Conservation (phyloP, 2,888 invertebrate genomes). For the Panopea generosa region DNA sequence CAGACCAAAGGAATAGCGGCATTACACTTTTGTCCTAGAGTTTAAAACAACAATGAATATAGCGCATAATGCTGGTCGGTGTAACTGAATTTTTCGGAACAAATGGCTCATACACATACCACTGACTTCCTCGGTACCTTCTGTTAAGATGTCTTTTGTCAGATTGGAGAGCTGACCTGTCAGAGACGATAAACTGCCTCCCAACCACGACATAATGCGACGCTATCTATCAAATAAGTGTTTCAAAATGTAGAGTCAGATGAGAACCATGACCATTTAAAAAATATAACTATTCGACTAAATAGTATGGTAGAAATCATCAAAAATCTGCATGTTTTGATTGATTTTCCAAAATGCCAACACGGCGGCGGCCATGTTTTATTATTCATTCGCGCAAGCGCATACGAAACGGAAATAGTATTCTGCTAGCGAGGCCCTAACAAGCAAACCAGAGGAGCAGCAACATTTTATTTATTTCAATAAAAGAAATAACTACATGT, state of each 20-base stretch:
- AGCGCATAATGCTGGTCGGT: no score
- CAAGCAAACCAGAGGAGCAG: no score
- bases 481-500: no score
- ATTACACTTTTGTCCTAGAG: no score
- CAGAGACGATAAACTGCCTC: conserved; percentile 87
- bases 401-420: conserved; percentile 7
- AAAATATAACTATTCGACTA: no score
- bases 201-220: conserved; percentile 86
- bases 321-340: conserved; percentile 11
- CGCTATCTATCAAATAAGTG: not conserved
- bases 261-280: no score
- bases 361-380: conserved; percentile 66
- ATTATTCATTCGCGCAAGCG: conserved; percentile 48
- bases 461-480: no score
- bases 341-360: conserved; percentile 52
- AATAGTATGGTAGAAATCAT: not conserved
- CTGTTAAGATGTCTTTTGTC: conserved; percentile 95
- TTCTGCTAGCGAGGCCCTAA: no score
- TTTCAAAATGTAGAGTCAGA: no score
- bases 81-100: no score
- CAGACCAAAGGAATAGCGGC: no score
- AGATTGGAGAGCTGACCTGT: conserved; percentile 95
- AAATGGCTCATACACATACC: conserved; percentile 88
- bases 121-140: conserved; percentile 89
- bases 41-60: no score